phyloP scores from a whole-genome alignment of 2,888 invertebrate species.

The Cancer borealis region DNA sequence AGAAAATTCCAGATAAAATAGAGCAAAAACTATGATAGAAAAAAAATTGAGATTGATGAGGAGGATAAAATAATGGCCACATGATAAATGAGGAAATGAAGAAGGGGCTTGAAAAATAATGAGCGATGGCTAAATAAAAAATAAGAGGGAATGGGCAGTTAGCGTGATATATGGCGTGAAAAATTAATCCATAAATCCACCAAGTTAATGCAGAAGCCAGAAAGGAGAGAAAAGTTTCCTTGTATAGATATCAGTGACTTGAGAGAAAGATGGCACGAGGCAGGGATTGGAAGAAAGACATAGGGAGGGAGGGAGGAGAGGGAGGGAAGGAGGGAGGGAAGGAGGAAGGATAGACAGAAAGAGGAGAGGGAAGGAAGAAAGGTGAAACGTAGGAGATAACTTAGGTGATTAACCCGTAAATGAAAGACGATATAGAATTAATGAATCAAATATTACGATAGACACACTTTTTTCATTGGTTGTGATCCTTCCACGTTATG shows the following conservation, averaged over 20 bases:
- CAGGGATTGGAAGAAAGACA: neutral
- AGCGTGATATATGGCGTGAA: slow-evolving; percentile 38
- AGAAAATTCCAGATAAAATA: neutral
- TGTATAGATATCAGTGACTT: neutral
- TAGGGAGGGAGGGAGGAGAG: neutral
- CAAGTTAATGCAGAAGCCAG: slow-evolving; percentile 3
- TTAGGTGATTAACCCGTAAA: neutral
- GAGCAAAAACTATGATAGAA: neutral
- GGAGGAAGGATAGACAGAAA: neutral
- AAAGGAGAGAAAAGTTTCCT: slow-evolving; percentile 15
- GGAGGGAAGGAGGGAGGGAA: neutral
- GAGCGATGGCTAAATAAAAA: neutral
- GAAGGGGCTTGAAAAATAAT: slow-evolving; percentile 33
- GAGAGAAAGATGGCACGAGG: neutral
- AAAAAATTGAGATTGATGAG: slow-evolving; percentile 28
- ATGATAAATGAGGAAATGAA: slow-evolving; percentile 21
- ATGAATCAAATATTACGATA: neutral
- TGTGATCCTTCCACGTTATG: neutral
- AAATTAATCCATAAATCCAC: slow-evolving; percentile 39
- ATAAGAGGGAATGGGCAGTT: slow-evolving; percentile 23
- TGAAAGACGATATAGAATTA: neutral
- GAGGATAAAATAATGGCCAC: neutral
- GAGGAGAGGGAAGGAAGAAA: neutral
- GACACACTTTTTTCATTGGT: neutral
- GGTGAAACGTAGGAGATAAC: neutral